These are phyloP conservation scores for Ciconia stormi DNA, from an alignment of 2,113 vertebrate species.

Conservation along the genomic window DNA sequence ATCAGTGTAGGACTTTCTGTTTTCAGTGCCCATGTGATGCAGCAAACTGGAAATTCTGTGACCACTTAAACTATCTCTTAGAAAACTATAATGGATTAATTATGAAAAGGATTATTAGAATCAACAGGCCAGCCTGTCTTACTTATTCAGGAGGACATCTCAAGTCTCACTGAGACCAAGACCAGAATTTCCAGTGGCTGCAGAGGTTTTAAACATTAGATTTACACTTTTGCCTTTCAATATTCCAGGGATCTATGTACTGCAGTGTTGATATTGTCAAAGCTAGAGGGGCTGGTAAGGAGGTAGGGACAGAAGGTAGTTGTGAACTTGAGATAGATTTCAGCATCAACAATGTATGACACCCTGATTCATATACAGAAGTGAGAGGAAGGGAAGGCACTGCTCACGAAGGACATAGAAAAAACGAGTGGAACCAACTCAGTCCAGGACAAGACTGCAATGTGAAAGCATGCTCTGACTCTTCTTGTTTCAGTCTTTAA, in stretches of 20 bases:
- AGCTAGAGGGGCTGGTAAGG: background rate
- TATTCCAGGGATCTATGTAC: background rate
- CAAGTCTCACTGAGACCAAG: background rate
- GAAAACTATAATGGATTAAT: background rate
- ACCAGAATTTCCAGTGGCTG: background rate
- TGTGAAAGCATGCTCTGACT: background rate
- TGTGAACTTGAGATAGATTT: background rate
- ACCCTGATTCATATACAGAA: background rate
- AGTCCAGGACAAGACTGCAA: background rate
- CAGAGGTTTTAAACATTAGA: background rate
- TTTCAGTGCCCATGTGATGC: background rate
- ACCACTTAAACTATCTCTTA: background rate
- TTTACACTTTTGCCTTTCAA: background rate
- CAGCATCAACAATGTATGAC: background rate
- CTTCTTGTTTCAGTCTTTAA: background rate
- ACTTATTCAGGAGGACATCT: background rate
- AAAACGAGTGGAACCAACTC: background rate
- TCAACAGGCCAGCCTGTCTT: background rate
- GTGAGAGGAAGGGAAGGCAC: accelerated
- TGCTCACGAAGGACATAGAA: background rate
- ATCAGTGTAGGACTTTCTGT: background rate
- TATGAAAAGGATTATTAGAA: background rate
- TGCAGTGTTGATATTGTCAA: background rate
- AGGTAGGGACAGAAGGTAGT: background rate
- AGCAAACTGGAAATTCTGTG: background rate